Conservation (phyloP, 37 sponge, comb jelly and placozoan species). For the Axinella damicornis region DNA sequence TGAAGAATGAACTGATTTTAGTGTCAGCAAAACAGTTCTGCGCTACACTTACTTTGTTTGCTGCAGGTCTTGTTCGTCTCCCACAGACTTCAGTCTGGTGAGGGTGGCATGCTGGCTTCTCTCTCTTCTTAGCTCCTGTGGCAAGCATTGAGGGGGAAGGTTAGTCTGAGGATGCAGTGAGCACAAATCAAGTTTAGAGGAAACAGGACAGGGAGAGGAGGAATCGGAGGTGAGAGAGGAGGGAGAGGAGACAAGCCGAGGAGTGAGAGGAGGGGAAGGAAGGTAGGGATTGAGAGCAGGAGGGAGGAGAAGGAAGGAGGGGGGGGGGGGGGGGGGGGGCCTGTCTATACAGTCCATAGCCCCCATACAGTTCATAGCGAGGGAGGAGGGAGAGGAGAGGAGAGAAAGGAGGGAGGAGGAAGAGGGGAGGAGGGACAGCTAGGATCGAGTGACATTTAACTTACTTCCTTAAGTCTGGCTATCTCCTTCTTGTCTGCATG, state of each 20-base stretch:
- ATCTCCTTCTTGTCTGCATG: slow-evolving; percentile 77
- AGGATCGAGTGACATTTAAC: not conserved
- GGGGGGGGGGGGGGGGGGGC: not conserved
- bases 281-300: not conserved
- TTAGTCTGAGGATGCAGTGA: too few relatives aligned
- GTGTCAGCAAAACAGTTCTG: too few relatives aligned
- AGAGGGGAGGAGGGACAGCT: not conserved
- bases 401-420: not conserved
- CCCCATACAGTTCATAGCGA: not conserved
- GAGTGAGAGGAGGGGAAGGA: too few relatives aligned
- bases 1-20: not conserved
- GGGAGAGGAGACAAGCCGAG: too few relatives aligned
- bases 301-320: not conserved
- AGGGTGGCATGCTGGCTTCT: not conserved
- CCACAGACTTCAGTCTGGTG: slow-evolving; percentile 8
- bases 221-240: too few relatives aligned
- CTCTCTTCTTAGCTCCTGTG: slow-evolving; percentile 36
- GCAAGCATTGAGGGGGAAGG: not conserved
- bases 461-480: slow-evolving; percentile 83
- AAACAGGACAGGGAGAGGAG: too few relatives aligned
- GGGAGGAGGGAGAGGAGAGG: not conserved
- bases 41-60: slow-evolving; percentile 12
- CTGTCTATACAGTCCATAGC: not conserved
- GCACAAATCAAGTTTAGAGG: too few relatives aligned
- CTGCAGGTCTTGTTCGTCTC: slow-evolving; percentile 25